Base-by-base conservation (phyloP, 2,888 invertebrate species). In the Andrena dorsata region DNA sequence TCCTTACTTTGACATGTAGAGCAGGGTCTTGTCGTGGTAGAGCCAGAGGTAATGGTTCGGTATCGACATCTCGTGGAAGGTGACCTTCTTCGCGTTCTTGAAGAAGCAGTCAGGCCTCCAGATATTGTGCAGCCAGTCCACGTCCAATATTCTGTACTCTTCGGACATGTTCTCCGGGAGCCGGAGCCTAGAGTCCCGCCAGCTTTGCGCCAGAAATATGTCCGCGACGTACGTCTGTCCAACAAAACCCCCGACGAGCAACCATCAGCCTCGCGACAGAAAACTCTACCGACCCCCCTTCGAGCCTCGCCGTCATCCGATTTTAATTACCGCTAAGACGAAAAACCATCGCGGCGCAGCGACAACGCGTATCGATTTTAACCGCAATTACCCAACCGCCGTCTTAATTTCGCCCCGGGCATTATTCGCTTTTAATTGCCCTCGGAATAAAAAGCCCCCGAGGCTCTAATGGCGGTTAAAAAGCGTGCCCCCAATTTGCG, bases 81-180 rank as follows among this genome's bases (percentile, higher is more conserved):
- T 98, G 56, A 96, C 98, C 92, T 98, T 97, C 94, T 98, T 98
- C 23, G 98, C 98, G 93, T 98, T 98, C 94, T 98, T 98, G 94
- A 98, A 98, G 94, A 98, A 98, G 93, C 98, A 98, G 94, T 98
- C 98, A 0, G 98, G 98, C 77, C 98, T 95, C 98, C 98, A 98
- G 92, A 98, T 98, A 93, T 96, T 96, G 94, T 97, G 97, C 90
- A 98, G 94, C 98, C 98, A 98, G 89, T 97, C 97, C 32, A 98
- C 98, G 91, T 98, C 98, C 71, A 98, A 95, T 91, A 98, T 98
- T 85, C 98, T 95, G 94, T 98, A 98, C 91, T 98, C 98, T 91
- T 98, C 98, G 91, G 97, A 97, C 98, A 98, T 98, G 93, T 98
- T 98, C 94, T 98, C 98, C n/a, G 98, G 98, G 68, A 98, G 95